Evolutionary conservation across 2,888 invertebrate genomes (phyloP), one percentile per base, ranked within the genome.

Genomic region (Lymantria dispar): DNA sequence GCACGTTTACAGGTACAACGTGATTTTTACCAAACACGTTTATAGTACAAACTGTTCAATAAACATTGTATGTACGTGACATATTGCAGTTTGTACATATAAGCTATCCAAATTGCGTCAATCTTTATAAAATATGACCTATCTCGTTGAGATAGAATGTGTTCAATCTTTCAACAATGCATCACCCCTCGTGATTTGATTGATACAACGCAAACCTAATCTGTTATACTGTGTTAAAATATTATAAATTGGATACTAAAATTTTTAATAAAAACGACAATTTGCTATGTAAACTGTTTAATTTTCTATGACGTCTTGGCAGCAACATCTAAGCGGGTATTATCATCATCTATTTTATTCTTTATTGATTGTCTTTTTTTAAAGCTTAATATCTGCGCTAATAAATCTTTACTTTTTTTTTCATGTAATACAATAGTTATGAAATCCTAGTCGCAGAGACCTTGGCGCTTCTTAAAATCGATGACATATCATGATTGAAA

Each of bases 61-160:
- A 48, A 39, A 13, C 3, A 14, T 22, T 22, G 2, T 22, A 41
- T 40, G 47, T 49, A 47, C 47, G 45, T 51, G 43, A 57, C 51
- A 50, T 45, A 48, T 33, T 33, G 10, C 56, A 62, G 57, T 60
- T 60, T 54, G 53, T 54, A 50, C 45, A 58, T 50, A 54, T 49
- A 56, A 46, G 54, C 52, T 47, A 54, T 64, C 47, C 44, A 52
- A 54, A 58, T 68, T 74, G 68, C 70, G 68, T 69, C 65, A 72
- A 46, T 50, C 42, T 50, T 61, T 47, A 46, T 54, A 62, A 60
- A 60, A 52, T 58, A 69, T 72, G 66, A 60, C 50, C 64, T 69
- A 68, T 59, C 60, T 45, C 54, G 13, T 54, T 53, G 43, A 63
- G 62, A 61, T 63, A 68, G 48, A 50, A 43, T 45, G 49, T 60